phyloP scores from a whole-genome alignment of 2,797 vertebrate species.

The Chaunax sp. region DNA sequence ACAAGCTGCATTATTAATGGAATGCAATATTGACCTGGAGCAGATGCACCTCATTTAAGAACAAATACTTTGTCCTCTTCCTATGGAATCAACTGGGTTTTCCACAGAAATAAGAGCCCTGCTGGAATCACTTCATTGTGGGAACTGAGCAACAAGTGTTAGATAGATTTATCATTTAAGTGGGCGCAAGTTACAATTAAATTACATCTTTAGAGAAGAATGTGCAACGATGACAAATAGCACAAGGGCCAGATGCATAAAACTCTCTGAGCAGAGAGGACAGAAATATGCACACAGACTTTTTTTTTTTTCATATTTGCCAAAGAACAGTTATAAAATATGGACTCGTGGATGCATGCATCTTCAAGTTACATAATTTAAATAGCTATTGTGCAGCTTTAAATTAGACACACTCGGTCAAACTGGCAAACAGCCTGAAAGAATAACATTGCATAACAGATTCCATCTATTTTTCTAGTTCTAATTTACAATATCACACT shows the following conservation, averaged over 20 bases:
- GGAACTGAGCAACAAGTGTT: constrained; percentile 25
- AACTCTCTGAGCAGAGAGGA: neutral
- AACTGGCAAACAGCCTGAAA: neutral
- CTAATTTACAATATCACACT: neutral
- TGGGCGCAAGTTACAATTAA: constrained; percentile 9
- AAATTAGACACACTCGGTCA: neutral
- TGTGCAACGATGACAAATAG: constrained; percentile 18
- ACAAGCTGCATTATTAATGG: constrained; percentile 28
- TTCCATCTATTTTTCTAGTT: neutral
- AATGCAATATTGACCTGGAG: constrained; percentile 48
- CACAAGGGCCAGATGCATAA: neutral
- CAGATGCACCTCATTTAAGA: constrained; percentile 41
- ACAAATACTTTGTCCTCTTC: constrained; percentile 27
- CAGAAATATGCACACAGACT: neutral
- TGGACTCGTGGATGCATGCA: neutral
- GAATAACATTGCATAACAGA: neutral
- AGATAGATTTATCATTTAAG: constrained; percentile 32
- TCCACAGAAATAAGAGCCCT: constrained; percentile 16
- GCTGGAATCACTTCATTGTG: constrained; percentile 19
- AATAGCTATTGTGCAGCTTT: neutral
- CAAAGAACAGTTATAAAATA: neutral
- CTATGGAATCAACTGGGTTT: constrained; percentile 12
- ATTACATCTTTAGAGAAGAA: constrained; percentile 23
- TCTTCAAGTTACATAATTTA: neutral
- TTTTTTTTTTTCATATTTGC: neutral